These are phyloP conservation scores for Dipodomys merriami DNA, from an alignment of 2,113 vertebrate genomes.

Conservation along the genomic window DNA sequence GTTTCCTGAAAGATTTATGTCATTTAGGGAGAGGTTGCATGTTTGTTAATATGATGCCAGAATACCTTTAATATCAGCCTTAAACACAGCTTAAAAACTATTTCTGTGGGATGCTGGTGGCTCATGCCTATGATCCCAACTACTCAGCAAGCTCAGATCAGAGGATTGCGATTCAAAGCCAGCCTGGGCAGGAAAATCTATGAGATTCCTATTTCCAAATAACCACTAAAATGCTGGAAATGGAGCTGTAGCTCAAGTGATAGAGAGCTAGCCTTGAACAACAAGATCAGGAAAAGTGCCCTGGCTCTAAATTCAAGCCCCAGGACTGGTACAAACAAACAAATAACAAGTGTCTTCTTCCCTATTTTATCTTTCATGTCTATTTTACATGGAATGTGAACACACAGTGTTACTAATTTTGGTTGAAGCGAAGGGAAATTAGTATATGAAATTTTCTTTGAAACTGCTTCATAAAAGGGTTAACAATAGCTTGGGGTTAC, in stretches of 20 bases:
- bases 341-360: background rate
- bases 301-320: too few species aligned
- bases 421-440: background rate
- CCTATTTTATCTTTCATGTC: background rate
- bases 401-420: background rate
- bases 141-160: too few species aligned
- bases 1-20: background rate
- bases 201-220: too few species aligned
- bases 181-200: too few species aligned
- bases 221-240: too few species aligned
- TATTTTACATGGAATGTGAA: background rate
- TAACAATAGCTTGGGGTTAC: background rate
- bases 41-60: background rate
- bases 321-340: too few species aligned
- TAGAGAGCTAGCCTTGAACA: too few species aligned
- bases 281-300: too few species aligned
- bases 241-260: too few species aligned
- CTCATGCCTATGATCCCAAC: too few species aligned
- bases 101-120: too few species aligned
- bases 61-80: constrained; percentile 25
- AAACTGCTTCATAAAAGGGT: background rate
- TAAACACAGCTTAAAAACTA: background rate
- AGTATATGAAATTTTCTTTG: constrained; percentile 20
- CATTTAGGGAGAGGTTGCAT: constrained; percentile 13
- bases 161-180: too few species aligned